Evolutionary conservation across 2,888 invertebrate genomes (phyloP).

Genomic region (Papilio elwesi): DNA sequence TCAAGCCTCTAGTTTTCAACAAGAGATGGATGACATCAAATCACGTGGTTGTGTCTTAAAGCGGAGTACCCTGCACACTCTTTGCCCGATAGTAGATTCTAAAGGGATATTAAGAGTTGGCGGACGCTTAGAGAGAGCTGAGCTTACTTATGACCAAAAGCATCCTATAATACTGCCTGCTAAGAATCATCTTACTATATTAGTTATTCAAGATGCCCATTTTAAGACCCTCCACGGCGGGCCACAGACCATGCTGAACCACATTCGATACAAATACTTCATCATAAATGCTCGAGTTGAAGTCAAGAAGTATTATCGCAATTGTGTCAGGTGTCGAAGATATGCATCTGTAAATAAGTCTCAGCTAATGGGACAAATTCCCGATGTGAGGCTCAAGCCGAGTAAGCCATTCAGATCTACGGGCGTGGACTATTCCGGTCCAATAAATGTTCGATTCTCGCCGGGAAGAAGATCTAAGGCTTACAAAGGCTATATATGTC

Average conservation of each 20-base stretch:
- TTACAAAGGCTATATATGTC: constrained; percentile 4
- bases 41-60: background rate
- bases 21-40: background rate
- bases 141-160: background rate
- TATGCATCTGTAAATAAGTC: background rate
- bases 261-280: background rate
- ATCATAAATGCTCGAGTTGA: background rate
- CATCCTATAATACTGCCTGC: background rate
- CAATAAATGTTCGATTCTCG: background rate
- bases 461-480: background rate
- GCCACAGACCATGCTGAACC: background rate
- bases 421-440: background rate
- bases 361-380: background rate
- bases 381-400: background rate
- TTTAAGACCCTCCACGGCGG: background rate
- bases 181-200: background rate
- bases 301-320: background rate
- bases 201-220: background rate
- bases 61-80: background rate
- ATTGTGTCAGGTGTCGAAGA: background rate
- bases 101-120: background rate
- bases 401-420: background rate
- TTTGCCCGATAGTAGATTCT: background rate
- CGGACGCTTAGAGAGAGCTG: background rate
- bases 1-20: background rate